Base-by-base conservation (phyloP, 2,797 vertebrate species). In the Hoplostethus atlanticus region DNA sequence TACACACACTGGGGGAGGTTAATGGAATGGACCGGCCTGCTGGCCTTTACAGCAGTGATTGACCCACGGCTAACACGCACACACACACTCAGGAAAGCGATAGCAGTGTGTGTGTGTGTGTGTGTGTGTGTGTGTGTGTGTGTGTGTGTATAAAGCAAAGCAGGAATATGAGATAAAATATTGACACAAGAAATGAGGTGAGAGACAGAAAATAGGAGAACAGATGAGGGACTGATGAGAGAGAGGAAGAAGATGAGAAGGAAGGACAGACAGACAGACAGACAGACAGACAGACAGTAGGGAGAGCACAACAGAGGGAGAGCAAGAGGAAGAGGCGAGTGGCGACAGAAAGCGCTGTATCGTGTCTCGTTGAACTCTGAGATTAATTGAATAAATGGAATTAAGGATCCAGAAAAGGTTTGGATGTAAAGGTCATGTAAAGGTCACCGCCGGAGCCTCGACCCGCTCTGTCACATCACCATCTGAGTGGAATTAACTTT, bases 331-430 rank as follows among this genome's bases (percentile, higher is more conserved):
- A 0, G 2, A 12, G 5, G 44, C 2, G 15, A 47, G 44, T 4
- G 2, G 11, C 44, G 13, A 46, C 11, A 46, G 15, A 46, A 15
- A 13, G 13, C 12, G 4, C 42, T 3, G 3, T 3, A 12, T 77
- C 80, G 44, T 12, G 74, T 88, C 86, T 62, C 6, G 63, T 42
- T 0, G 30, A 64, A 66, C 4, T 7, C 50, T 13, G 61, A 87
- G 80, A 87, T 81, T 83, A 87, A 90, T 90, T 82, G 56, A 82
- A 84, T 82, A 53, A 77, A 87, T 87, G 79, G 71, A 71, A 65
- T 81, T 76, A 80, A 71, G 66, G 64, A 65, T n/a, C 52, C 47
- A 51, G 62, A 58, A 71, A 60, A 30, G 67, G 55, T 77, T 73
- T 60, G 56, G 68, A 80, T 83, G 28, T 55, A 76, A 86, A 88